A percentile compares a stretch with the other conserved stretches of the same genome.
These are phyloP conservation scores for Neoitamus cyanurus DNA, from an alignment of 2,888 invertebrate species.

Conservation along the genomic window DNA sequence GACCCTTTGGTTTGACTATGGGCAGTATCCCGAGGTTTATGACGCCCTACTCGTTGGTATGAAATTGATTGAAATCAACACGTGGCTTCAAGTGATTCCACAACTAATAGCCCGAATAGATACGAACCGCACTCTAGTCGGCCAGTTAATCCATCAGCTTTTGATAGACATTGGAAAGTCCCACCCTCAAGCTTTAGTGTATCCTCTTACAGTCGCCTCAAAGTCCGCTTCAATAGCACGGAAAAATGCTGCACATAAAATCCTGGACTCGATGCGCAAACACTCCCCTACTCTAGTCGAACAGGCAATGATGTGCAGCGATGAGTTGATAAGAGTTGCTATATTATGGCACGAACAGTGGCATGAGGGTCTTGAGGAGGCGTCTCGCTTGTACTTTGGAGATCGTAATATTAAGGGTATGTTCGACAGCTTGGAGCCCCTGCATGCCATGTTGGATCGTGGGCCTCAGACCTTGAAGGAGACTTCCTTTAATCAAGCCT, in stretches of 20 bases:
- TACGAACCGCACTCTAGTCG: slow-evolving; percentile 88
- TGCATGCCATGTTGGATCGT: slow-evolving; percentile 92
- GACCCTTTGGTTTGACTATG: slow-evolving; percentile 98
- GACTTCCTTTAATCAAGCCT: slow-evolving; percentile 95
- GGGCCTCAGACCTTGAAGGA: slow-evolving; percentile 97
- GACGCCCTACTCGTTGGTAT: slow-evolving; percentile 94
- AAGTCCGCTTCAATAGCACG: slow-evolving; percentile 90
- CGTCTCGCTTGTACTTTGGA: slow-evolving; percentile 93
- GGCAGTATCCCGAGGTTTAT: slow-evolving; percentile 92
- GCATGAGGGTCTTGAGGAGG: slow-evolving; percentile 98
- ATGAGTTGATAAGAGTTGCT: slow-evolving; percentile 96
- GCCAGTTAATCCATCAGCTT: slow-evolving; percentile 90
- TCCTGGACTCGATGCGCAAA: slow-evolving; percentile 94
- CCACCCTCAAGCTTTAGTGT: slow-evolving; percentile 97
- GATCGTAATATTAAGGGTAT: slow-evolving; percentile 96
- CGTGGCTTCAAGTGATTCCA: slow-evolving; percentile 99
- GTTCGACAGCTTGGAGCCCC: slow-evolving; percentile 94
- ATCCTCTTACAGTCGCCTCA: slow-evolving; percentile 96
- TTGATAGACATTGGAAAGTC: slow-evolving; percentile 97
- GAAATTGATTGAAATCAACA: slow-evolving; percentile 93
- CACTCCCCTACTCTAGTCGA: slow-evolving; percentile 91
- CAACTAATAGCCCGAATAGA: slow-evolving; percentile 98
- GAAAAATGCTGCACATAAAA: slow-evolving; percentile 91
- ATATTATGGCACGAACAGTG: slow-evolving; percentile 99
- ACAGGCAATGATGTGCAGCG: slow-evolving; percentile 96